Percentiles rank a stretch among this genome's conserved stretches.
These are phyloP conservation scores for Ylistrum balloti DNA, from an alignment of 1,140 invertebrate genomes.

Conservation along the genomic window DNA sequence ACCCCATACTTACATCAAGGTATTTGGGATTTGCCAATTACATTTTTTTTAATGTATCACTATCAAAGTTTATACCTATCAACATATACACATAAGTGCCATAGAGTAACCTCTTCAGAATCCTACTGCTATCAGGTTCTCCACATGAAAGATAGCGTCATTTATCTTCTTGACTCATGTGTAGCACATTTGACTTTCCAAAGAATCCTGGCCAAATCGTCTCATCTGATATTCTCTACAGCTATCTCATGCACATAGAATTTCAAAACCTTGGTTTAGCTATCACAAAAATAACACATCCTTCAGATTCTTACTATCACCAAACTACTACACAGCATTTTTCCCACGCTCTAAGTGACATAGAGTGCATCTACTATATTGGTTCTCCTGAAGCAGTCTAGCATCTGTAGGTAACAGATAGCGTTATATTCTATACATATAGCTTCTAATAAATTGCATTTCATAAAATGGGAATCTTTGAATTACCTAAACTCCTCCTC, in stretches of 20 bases:
- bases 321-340: background rate
- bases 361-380: background rate
- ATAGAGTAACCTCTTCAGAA: background rate
- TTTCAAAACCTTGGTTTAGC: slow-evolving; percentile 24
- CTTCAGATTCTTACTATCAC: background rate
- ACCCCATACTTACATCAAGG: background rate
- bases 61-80: slow-evolving; percentile 5
- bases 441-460: slow-evolving; percentile 27
- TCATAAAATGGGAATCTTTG: background rate
- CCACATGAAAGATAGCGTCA: background rate
- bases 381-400: background rate
- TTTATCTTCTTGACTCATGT: background rate
- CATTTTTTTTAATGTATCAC: background rate
- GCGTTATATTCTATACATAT: background rate
- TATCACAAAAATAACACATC: slow-evolving; percentile 35
- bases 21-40: background rate
- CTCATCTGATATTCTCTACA: slow-evolving; percentile 5
- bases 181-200: slow-evolving; percentile 1
- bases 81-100: background rate
- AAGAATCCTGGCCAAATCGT: background rate
- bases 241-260: slow-evolving; percentile 16
- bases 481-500: background rate
- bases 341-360: slow-evolving; percentile 37
- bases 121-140: background rate
- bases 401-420: background rate